These are phyloP conservation scores for Steatornis caripensis DNA, from an alignment of 2,113 vertebrate species.

Conservation along the genomic window DNA sequence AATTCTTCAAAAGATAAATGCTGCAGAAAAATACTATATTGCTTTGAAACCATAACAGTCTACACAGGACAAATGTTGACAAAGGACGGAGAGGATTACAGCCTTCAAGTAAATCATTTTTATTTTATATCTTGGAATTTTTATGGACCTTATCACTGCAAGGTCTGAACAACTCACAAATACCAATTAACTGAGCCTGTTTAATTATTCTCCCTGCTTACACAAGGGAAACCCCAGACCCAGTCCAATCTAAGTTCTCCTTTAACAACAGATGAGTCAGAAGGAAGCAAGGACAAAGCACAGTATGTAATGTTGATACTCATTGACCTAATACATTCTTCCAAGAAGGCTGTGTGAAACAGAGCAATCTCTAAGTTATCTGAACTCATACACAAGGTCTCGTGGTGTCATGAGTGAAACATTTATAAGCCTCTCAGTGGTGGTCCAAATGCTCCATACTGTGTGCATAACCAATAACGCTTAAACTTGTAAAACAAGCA, in stretches of 20 bases:
- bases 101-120: slow-evolving; percentile 16
- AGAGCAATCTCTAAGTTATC: not conserved
- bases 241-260: slow-evolving; percentile 47
- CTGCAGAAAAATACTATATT: not conserved
- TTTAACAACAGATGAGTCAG: slow-evolving; percentile 35
- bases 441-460: not conserved
- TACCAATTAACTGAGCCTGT: slow-evolving; percentile 44
- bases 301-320: not conserved
- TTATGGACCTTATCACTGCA: slow-evolving; percentile 29
- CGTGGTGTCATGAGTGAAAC: not conserved
- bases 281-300: slow-evolving; percentile 39
- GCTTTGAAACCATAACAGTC: not conserved
- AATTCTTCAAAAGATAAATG: not conserved
- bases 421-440: not conserved
- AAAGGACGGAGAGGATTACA: not conserved
- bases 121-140: slow-evolving; percentile 11
- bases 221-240: slow-evolving; percentile 43
- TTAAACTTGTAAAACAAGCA: not conserved
- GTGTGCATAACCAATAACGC: not conserved
- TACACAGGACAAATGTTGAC: slow-evolving; percentile 4
- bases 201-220: slow-evolving; percentile 51
- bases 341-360: not conserved
- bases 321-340: not conserved
- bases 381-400: slow-evolving; percentile 21
- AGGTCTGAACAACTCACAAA: slow-evolving; percentile 27